Evolutionary conservation across 1,140 invertebrate genomes (phyloP), one percentile per base, ranked within the genome.

Genomic region (Gyrodactylus salaris): DNA sequence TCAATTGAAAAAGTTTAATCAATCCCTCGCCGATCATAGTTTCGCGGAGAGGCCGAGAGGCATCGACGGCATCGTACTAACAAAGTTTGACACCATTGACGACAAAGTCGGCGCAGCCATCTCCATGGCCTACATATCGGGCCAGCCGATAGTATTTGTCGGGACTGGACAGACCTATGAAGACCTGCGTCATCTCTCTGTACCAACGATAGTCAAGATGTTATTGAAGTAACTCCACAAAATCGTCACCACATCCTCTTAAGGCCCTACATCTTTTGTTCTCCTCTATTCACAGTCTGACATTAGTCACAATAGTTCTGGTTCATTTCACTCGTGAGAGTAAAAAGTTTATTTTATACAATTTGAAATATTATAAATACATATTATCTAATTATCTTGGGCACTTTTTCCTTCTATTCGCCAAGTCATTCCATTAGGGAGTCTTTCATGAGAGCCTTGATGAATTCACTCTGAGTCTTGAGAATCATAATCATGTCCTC

Each of bases 81-180:
- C 93, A 19, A 97, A 97, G 82, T 98, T 97, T 82, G 93, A 98
- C 80, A 98, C 93, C 0, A 96, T 97, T 78, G 94, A 98, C 82
- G 93, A 97, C 80, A 97, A 98, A 84, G 75, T 98, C 70, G 95
- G 95, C 24, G 94, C 95, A 72, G 93, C 95, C 68, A 93, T 99
- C 77, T 98, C 94, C 7, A 99, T 99, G 95, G 97, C 94, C 0
- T 99, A 99, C 79, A 96, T 97, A 74, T 98, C 95, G 27, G 95
- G 95, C 2, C 93, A 99, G 80, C 95, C 95, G 0, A 98, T 99
- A 76, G 90, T 99, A 25, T 99, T 99, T 81, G 94, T 99, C 25
- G 95, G 95, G 22, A 98, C 93, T 68, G 95, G 95, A 1, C 95
- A 99, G 83, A 99, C 93, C 0, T 99, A 99, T 79, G 89, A 89